phyloP scores from a whole-genome alignment of 2,888 invertebrate species.

The Mystacides longicornis region DNA sequence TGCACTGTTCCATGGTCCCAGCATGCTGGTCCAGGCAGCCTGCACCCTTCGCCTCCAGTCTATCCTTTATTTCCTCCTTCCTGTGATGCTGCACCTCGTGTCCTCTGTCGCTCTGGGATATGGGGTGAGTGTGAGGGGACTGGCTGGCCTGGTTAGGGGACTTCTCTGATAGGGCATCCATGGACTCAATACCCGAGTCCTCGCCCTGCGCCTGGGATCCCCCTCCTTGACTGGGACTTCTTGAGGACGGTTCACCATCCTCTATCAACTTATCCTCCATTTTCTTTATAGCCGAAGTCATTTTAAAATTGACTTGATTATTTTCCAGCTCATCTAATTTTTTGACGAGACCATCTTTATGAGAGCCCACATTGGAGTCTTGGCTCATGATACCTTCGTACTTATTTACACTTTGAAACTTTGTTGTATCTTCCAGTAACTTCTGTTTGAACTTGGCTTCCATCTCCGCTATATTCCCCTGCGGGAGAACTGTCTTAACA shows the following conservation, averaged over 20 bases:
- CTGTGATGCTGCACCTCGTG: slow-evolving; percentile 30
- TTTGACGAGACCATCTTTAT: slow-evolving; percentile 19
- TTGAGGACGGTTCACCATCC: slow-evolving; percentile 17
- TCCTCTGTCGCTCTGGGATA: slow-evolving; percentile 31
- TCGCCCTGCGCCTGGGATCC: slow-evolving; percentile 62
- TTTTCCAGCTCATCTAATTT: slow-evolving; percentile 10
- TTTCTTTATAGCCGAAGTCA: slow-evolving; percentile 8
- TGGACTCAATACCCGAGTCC: slow-evolving; percentile 86
- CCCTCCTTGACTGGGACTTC: slow-evolving; percentile 35
- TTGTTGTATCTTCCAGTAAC: slow-evolving; percentile 39
- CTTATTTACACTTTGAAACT: slow-evolving; percentile 20
- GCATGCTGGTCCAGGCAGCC: slow-evolving; percentile 32
- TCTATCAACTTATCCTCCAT: slow-evolving; percentile 17
- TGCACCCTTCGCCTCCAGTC: slow-evolving; percentile 30
- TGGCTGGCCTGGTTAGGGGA: slow-evolving; percentile 80
- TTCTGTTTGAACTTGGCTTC: slow-evolving; percentile 55
- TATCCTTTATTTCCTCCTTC: slow-evolving; percentile 34
- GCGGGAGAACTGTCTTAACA: slow-evolving; percentile 34
- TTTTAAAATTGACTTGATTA: slow-evolving; percentile 12
- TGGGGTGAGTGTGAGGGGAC: slow-evolving; percentile 54
- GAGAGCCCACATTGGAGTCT: slow-evolving; percentile 18
- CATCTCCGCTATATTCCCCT: slow-evolving; percentile 39
- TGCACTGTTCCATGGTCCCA: slow-evolving; percentile 4
- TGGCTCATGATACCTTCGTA: slow-evolving; percentile 14
- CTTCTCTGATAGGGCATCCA: slow-evolving; percentile 90